Conservation (phyloP, 2,113 vertebrate genomes). For the Poeciliopsis retropinna region DNA sequence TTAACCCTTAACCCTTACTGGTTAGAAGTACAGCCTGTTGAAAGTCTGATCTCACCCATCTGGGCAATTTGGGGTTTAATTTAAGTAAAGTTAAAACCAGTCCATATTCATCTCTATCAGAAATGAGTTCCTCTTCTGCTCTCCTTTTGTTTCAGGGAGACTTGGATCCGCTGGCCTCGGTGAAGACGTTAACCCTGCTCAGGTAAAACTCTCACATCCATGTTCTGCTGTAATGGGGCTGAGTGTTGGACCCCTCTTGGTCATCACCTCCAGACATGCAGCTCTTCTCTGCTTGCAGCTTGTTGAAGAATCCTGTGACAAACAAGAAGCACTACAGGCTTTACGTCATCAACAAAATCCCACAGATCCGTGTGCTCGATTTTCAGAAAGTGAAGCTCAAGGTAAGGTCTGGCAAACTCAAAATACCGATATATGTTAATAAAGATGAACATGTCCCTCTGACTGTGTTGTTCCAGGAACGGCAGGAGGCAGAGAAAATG, state of each 20-base stretch:
- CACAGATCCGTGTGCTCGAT: constrained; percentile 95
- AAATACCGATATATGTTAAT: background rate
- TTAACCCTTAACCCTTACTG: no score
- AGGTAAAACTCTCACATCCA: constrained; percentile 77
- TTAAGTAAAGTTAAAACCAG: no score
- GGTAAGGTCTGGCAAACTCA: constrained; percentile 70
- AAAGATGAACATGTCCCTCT: background rate
- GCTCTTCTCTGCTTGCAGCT: constrained; percentile 67
- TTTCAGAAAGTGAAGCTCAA: constrained; percentile 98
- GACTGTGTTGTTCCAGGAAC: constrained; percentile 90
- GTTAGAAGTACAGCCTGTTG: no score
- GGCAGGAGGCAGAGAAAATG: constrained; percentile 99
- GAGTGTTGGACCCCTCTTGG: background rate
- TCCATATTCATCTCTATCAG: no score
- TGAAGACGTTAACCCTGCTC: constrained; percentile 90
- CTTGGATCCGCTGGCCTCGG: constrained; percentile 89
- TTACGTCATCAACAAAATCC: constrained; percentile 94
- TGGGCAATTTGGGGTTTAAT: no score
- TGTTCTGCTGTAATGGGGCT: background rate
- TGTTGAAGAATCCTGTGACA: constrained; percentile 96
- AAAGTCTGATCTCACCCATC: no score
- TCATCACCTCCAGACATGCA: background rate
- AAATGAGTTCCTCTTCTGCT: background rate
- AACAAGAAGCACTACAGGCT: constrained; percentile 99
- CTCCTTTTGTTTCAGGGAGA: constrained; percentile 83